phyloP scores from a whole-genome alignment of 2,797 vertebrate genomes.

The Chelon auratus region DNA sequence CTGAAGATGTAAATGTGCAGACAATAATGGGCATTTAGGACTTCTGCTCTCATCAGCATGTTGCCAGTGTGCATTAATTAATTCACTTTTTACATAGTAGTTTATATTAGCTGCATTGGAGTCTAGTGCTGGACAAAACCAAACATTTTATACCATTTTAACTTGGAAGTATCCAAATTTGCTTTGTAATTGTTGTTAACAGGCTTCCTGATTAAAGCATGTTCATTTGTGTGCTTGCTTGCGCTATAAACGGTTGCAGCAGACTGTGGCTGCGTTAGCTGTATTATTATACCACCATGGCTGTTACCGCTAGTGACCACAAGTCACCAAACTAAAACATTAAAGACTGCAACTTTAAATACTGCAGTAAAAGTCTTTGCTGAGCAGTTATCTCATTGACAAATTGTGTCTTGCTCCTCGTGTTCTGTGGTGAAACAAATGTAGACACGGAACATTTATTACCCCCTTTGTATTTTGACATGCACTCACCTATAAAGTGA shows the following conservation, averaged over 20 bases:
- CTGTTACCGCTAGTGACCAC: slow-evolving; percentile 5
- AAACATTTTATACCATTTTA: background rate
- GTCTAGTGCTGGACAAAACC: background rate
- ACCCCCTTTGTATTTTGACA: slow-evolving; percentile 37
- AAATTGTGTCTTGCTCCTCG: slow-evolving; percentile 18
- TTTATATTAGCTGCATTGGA: background rate
- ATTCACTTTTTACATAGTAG: background rate
- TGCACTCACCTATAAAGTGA: slow-evolving; percentile 28
- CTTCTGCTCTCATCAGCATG: too few species aligned
- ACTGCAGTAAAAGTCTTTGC: background rate
- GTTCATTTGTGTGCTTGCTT: slow-evolving; percentile 11
- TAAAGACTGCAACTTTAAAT: background rate
- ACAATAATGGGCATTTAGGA: background rate
- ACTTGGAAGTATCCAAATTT: background rate
- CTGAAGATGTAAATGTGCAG: background rate
- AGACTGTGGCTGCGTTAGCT: slow-evolving; percentile 11
- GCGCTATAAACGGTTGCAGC: slow-evolving; percentile 4
- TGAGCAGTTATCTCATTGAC: slow-evolving; percentile 5
- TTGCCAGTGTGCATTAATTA: background rate
- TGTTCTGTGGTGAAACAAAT: slow-evolving; percentile 16
- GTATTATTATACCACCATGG: slow-evolving; percentile 7
- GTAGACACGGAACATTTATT: slow-evolving; percentile 25
- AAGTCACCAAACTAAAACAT: background rate
- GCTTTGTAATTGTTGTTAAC: slow-evolving; percentile 11
- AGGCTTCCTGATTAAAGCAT: slow-evolving; percentile 11